These are phyloP conservation scores for Copidosoma floridanum DNA, from an alignment of 1,140 invertebrate species.

Conservation along the genomic window DNA sequence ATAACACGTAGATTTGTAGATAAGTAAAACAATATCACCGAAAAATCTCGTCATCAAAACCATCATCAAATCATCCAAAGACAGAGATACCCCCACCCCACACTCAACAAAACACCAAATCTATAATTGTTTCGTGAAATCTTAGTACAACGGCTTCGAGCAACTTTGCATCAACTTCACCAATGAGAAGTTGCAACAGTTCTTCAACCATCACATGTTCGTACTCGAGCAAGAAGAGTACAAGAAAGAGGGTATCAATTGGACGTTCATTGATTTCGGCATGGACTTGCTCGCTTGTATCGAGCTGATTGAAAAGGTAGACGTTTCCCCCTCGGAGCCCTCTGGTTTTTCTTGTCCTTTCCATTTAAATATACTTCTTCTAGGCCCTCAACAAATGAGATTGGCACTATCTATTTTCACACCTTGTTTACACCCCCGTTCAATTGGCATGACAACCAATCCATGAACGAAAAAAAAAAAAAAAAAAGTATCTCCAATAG, in stretches of 20 bases:
- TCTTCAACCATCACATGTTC: slow-evolving; percentile 99
- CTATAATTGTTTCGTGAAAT: slow-evolving; percentile 34
- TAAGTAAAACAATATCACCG: neutral
- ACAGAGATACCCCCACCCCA: neutral
- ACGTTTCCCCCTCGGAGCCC: slow-evolving; percentile 34
- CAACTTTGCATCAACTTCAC: slow-evolving; percentile 99
- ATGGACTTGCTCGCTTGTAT: slow-evolving; percentile 96
- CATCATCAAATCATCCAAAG: slow-evolving; percentile 4
- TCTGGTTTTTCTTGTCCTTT: slow-evolving; percentile 19
- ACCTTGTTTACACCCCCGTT: too few relatives aligned
- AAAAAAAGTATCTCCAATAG: too few relatives aligned
- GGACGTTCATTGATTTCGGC: slow-evolving; percentile 96
- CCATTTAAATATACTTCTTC: too few relatives aligned
- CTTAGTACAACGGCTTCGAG: slow-evolving; percentile 94
- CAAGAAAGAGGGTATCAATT: slow-evolving; percentile 89
- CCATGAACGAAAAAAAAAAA: too few relatives aligned
- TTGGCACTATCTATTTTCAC: too few relatives aligned
- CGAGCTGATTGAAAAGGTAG: slow-evolving; percentile 95
- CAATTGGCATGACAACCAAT: too few relatives aligned
- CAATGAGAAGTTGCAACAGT: slow-evolving; percentile 96
- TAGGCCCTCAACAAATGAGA: neutral
- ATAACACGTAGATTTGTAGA: too few relatives aligned
- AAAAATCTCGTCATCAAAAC: slow-evolving; percentile 3
- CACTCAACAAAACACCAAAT: neutral
- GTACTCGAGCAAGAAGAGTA: slow-evolving; percentile 97